Percentiles rank a stretch among this genome's conserved stretches.
phyloP scores from a whole-genome alignment of 2,797 vertebrate species.

The Parotocinclus haroldoi region DNA sequence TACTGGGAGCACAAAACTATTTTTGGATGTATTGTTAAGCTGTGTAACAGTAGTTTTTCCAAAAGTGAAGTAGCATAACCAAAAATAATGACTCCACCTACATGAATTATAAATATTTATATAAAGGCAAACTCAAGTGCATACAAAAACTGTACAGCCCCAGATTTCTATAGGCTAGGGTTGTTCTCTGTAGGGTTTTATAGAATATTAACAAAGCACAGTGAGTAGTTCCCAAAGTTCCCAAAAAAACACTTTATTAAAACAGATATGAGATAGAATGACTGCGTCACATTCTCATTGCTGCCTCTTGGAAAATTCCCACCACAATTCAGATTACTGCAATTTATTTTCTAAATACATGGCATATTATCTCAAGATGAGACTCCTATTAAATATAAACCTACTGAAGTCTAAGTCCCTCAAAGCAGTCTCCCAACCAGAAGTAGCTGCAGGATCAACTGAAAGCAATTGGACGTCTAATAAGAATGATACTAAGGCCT shows the following conservation, averaged over 20 bases:
- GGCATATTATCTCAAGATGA: slow-evolving; percentile 51
- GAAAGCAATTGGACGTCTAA: slow-evolving; percentile 63
- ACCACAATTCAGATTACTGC: slow-evolving; percentile 47
- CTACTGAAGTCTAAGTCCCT: slow-evolving; percentile 36
- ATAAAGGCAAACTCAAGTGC: no score
- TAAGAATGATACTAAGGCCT: slow-evolving; percentile 62
- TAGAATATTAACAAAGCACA: no score
- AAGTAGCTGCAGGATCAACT: slow-evolving; percentile 58
- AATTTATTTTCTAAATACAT: slow-evolving; percentile 51
- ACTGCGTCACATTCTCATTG: slow-evolving; percentile 34
- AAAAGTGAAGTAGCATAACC: no score
- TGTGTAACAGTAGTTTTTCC: no score
- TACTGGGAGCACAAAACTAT: no score
- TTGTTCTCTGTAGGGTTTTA: no score
- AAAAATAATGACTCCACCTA: no score
- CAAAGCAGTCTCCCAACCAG: slow-evolving; percentile 36
- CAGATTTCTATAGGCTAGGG: no score
- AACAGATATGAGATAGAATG: background rate
- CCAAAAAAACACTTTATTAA: slow-evolving; percentile 30
- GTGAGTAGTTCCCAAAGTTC: background rate
- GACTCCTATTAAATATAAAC: slow-evolving; percentile 60
- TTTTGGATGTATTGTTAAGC: no score
- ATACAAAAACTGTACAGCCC: no score
- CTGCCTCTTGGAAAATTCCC: slow-evolving; percentile 41
- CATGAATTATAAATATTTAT: no score